phyloP scores from a whole-genome alignment of 2,797 vertebrate genomes.

The Pitangus sulphuratus region DNA sequence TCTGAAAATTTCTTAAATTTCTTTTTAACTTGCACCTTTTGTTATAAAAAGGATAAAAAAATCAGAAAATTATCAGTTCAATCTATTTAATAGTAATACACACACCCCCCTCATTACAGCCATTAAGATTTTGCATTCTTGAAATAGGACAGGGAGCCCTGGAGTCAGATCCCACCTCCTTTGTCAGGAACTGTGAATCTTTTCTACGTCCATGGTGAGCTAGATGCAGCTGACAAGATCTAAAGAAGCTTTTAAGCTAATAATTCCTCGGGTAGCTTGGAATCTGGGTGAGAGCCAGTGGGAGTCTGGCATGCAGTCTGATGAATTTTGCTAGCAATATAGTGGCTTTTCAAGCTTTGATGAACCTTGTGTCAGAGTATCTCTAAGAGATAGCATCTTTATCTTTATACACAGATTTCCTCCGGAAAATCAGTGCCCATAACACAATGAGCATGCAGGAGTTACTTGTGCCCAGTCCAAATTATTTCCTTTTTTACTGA shows the following conservation, averaged over 20 bases:
- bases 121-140: neutral
- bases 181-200: neutral
- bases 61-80: neutral
- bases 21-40: neutral
- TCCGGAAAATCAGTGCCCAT: neutral
- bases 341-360: neutral
- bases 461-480: neutral
- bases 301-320: neutral
- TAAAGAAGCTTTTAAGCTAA: constrained; percentile 34
- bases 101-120: neutral
- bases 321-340: neutral
- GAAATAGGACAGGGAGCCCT: neutral
- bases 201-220: neutral
- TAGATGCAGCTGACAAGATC: neutral
- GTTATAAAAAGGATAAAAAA: neutral
- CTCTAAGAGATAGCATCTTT: neutral
- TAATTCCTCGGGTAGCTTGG: neutral
- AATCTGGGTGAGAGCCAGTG: constrained; percentile 33
- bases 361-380: neutral
- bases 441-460: neutral
- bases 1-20: neutral
- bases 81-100: neutral
- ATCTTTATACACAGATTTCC: neutral
- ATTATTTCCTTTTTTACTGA: neutral
- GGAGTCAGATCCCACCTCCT: neutral